A percentile compares a stretch with the other conserved stretches of the same genome.
Evolutionary conservation across 2,888 invertebrate genomes (phyloP).

Genomic region (Dexiosoma caninum): DNA sequence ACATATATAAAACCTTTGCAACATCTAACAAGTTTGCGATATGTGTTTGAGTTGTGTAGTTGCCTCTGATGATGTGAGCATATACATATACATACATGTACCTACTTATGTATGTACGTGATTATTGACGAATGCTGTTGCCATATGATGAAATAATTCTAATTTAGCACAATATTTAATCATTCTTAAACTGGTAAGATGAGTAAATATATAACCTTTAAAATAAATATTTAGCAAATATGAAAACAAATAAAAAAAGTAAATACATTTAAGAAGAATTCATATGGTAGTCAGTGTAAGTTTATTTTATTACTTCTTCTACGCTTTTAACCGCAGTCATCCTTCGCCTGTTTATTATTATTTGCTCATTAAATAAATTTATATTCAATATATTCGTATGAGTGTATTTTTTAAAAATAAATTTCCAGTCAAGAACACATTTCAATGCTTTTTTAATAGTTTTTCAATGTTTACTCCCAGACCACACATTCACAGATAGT

Average conservation of each 20-base stretch:
- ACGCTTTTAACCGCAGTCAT: conserved; percentile 6
- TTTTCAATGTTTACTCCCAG: neutral
- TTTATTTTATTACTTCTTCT: neutral
- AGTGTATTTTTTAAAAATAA: neutral
- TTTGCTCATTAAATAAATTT: conserved; percentile 14
- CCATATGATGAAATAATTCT: conserved; percentile 41
- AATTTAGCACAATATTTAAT: conserved; percentile 6
- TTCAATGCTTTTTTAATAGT: neutral
- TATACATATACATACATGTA: too few species aligned
- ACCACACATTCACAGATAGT: conserved; percentile 1
- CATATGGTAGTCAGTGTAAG: neutral
- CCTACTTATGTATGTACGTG: too few species aligned
- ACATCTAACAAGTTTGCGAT: neutral
- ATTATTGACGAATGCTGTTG: neutral
- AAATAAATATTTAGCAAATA: conserved; percentile 7
- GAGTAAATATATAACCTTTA: neutral
- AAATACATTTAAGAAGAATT: neutral
- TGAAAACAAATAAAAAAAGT: neutral
- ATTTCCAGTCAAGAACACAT: neutral
- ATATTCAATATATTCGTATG: neutral
- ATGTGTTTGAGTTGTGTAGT: neutral
- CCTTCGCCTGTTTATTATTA: conserved; percentile 17
- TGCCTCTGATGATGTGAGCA: neutral
- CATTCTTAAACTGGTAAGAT: conserved; percentile 9
- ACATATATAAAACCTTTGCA: neutral